Base-by-base conservation (phyloP, 2,888 invertebrate species). In the Eupelmus urozonus region DNA sequence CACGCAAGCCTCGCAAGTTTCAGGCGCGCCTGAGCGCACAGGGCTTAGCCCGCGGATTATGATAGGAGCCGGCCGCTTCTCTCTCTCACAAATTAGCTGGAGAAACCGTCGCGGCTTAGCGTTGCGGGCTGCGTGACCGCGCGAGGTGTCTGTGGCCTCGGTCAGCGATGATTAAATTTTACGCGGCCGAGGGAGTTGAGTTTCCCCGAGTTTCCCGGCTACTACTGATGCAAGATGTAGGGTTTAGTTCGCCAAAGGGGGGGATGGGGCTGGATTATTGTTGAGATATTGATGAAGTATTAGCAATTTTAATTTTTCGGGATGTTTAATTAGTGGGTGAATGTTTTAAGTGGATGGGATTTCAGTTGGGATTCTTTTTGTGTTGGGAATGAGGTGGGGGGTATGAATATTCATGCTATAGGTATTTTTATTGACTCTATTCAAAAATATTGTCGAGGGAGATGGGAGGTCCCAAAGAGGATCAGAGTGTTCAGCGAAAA, bases 31-130 rank as follows among this genome's bases (percentile, higher is more conserved):
- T 85, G 85, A 76, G 63, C 69, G 69, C 67, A 87, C 62, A 87
- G 87, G 85, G 87, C 86, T 87, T 78, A 74, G 29, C 82, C 85
- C 85, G 80, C 59, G 88, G 88, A 88, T 88, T 88, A 88, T 86
- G 84, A 86, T 87, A 86, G 82, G 83, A 83, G 84, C 83, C 83
- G 83, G 85, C 34, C 11, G 25, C 0, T 27, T 23, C 16, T n/a
- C 86, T 86, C 83, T 84, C 87, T 87, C 87, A 85, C 87, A 88
- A 88, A 88, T 88, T 88, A 88, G 85, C 87, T 85, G 85, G 87
- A 87, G 85, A 87, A 88, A 88, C 85, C 85, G 85, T 85, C 83
- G 87, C 82, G 84, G 87, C 87, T 87, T 87, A 87, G 83, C 84
- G 25, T 82, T 81, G 81, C 79, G 81, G 81, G 53, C 66, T 63